phyloP scores from a whole-genome alignment of 2,888 invertebrate genomes.

The Germaria angustata region DNA sequence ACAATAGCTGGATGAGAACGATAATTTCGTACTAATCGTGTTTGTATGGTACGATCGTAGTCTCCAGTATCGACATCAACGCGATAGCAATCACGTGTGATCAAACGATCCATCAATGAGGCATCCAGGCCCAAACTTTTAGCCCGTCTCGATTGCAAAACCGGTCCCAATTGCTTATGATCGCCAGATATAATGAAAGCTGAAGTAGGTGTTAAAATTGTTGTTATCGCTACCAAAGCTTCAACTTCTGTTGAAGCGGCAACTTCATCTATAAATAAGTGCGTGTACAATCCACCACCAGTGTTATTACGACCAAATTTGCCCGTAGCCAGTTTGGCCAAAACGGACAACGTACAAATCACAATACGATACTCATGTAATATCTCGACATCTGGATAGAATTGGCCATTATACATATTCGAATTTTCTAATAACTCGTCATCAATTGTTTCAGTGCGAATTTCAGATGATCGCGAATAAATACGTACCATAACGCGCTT shows the following conservation, averaged over 20 bases:
- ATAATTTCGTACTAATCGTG: slow-evolving; percentile 88
- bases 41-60: slow-evolving; percentile 83
- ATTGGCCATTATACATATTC: slow-evolving; percentile 77
- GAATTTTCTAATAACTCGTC: slow-evolving; percentile 79
- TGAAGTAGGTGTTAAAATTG: slow-evolving; percentile 19
- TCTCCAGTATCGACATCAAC: slow-evolving; percentile 70
- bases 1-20: slow-evolving; percentile 86
- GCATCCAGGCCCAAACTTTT: slow-evolving; percentile 70
- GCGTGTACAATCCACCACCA: slow-evolving; percentile 80
- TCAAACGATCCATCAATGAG: slow-evolving; percentile 87
- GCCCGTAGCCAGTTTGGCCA: slow-evolving; percentile 81
- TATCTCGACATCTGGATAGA: slow-evolving; percentile 80
- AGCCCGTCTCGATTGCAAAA: slow-evolving; percentile 80
- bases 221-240: slow-evolving; percentile 81
- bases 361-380: slow-evolving; percentile 83
- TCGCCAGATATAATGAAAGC: slow-evolving; percentile 81
- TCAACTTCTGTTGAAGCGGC: slow-evolving; percentile 88
- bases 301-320: slow-evolving; percentile 69
- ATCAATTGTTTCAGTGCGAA: slow-evolving; percentile 76
- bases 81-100: slow-evolving; percentile 81
- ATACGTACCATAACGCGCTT: slow-evolving; percentile 79
- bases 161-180: slow-evolving; percentile 87
- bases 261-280: slow-evolving; percentile 88
- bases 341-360: slow-evolving; percentile 83
- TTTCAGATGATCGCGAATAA: slow-evolving; percentile 78